phyloP scores from a whole-genome alignment of 2,113 vertebrate genomes.

The Tangachromis dhanisi region DNA sequence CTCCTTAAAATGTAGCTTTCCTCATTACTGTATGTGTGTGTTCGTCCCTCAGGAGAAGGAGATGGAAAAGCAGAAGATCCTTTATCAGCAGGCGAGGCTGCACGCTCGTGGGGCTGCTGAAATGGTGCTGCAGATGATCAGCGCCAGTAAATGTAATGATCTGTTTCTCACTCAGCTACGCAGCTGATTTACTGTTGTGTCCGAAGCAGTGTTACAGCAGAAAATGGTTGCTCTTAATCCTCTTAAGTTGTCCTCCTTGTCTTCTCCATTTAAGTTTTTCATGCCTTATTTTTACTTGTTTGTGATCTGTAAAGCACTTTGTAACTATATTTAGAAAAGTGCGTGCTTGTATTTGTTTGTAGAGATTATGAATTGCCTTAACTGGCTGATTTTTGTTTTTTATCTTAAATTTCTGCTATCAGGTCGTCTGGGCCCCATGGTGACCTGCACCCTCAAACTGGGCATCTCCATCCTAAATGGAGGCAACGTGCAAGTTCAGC shows the following conservation, averaged over 20 bases:
- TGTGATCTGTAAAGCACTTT: background rate
- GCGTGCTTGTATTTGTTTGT: background rate
- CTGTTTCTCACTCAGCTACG: background rate
- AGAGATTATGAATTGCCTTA: background rate
- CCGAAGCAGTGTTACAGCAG: background rate
- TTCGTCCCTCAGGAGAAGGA: conserved; percentile 86
- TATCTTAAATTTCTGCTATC: background rate
- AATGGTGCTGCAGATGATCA: conserved; percentile 98
- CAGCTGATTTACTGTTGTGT: background rate
- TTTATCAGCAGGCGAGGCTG: conserved; percentile 94
- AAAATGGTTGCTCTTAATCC: background rate
- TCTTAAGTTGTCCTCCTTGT: background rate
- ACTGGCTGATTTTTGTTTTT: background rate
- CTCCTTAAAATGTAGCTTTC: background rate
- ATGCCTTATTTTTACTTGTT: background rate
- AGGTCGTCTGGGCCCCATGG: conserved; percentile 91
- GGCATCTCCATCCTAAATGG: conserved; percentile 95
- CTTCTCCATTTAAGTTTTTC: background rate
- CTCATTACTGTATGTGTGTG: background rate
- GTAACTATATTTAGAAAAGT: background rate
- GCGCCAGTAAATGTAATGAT: conserved; percentile 87
- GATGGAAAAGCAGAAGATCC: conserved; percentile 97
- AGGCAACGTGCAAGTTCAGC: conserved; percentile 90
- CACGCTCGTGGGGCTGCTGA: conserved; percentile 94
- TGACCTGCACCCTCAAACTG: conserved; percentile 92